These are phyloP conservation scores for Scaptomyza caliginosa DNA, from an alignment of 2,888 invertebrate species.

Conservation along the genomic window DNA sequence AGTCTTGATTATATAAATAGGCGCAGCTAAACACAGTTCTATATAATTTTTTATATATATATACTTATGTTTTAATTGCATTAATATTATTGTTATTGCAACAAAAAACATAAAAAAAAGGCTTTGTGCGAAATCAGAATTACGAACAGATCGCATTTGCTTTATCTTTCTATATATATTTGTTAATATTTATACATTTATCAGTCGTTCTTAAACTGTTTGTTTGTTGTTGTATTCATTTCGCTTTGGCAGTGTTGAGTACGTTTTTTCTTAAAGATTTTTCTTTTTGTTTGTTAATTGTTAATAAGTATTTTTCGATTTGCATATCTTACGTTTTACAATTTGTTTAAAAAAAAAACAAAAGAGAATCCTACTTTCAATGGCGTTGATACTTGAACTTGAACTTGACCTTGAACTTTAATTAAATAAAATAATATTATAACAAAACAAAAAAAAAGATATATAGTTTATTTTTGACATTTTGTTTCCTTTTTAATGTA, in stretches of 20 bases:
- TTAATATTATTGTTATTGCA: slow-evolving; percentile 46
- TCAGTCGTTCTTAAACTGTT: slow-evolving; percentile 67
- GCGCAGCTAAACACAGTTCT: slow-evolving; percentile 46
- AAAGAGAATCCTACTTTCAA: too few species aligned
- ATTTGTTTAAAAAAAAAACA: slow-evolving; percentile 14
- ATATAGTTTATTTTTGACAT: too few species aligned
- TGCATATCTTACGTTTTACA: slow-evolving; percentile 11
- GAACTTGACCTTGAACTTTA: slow-evolving; percentile 13
- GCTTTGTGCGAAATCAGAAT: slow-evolving; percentile 46
- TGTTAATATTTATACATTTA: slow-evolving; percentile 37
- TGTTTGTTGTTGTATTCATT: slow-evolving; percentile 47
- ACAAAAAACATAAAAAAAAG: slow-evolving; percentile 31
- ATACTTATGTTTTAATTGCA: slow-evolving; percentile 22
- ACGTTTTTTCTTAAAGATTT: slow-evolving; percentile 31
- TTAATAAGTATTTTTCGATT: slow-evolving; percentile 1
- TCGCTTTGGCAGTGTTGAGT: slow-evolving; percentile 81
- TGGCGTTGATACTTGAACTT: too few species aligned
- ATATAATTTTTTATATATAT: slow-evolving; percentile 20
- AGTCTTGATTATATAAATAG: slow-evolving; percentile 22
- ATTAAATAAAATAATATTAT: too few species aligned
- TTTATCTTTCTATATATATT: slow-evolving; percentile 13
- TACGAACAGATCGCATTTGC: slow-evolving; percentile 12
- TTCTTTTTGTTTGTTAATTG: not conserved
- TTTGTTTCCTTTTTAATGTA: slow-evolving; percentile 8
- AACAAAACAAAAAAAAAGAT: too few species aligned